A percentile compares a stretch with the other conserved stretches of the same genome.
These are phyloP conservation scores for Scaptomyza flava DNA, from an alignment of 2,888 invertebrate genomes.

Conservation along the genomic window DNA sequence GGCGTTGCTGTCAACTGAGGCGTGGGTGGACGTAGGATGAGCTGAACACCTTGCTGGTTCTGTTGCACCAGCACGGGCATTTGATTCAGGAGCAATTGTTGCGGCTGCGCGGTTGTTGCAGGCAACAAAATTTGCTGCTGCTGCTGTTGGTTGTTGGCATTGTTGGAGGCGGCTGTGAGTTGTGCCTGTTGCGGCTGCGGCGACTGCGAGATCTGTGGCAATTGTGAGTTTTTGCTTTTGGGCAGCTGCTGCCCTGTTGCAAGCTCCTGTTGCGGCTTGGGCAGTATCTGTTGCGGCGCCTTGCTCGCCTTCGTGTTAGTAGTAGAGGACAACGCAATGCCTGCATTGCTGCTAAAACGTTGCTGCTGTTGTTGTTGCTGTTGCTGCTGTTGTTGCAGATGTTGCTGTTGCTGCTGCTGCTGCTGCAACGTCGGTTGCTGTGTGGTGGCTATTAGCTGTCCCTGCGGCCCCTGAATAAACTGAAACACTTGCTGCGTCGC, in stretches of 20 bases:
- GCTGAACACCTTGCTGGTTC: constrained; percentile 89
- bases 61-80: constrained; percentile 87
- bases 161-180: constrained; percentile 47
- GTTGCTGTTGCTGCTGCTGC: constrained; percentile 52
- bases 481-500: constrained; percentile 79
- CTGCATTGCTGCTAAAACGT: constrained; percentile 71
- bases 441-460: constrained; percentile 79
- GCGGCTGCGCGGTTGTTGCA: constrained; percentile 76
- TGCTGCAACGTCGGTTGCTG: constrained; percentile 62
- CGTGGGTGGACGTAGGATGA: constrained; percentile 89
- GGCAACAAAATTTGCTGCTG: constrained; percentile 83
- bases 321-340: constrained; percentile 58
- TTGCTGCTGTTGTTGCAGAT: constrained; percentile 52
- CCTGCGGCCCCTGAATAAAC: constrained; percentile 81
- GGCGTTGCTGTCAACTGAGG: constrained; percentile 85
- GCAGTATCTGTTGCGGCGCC: constrained; percentile 87
- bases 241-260: constrained; percentile 51
- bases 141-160: constrained; percentile 56
- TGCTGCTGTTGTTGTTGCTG: constrained; percentile 56
- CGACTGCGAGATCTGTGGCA: constrained; percentile 83
- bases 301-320: constrained; percentile 75
- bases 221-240: constrained; percentile 53
- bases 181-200: constrained; percentile 80
- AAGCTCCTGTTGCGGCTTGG: constrained; percentile 85
- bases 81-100: constrained; percentile 84